Base-by-base conservation (phyloP, 2,797 vertebrate species). In the Rhincodon typus region DNA sequence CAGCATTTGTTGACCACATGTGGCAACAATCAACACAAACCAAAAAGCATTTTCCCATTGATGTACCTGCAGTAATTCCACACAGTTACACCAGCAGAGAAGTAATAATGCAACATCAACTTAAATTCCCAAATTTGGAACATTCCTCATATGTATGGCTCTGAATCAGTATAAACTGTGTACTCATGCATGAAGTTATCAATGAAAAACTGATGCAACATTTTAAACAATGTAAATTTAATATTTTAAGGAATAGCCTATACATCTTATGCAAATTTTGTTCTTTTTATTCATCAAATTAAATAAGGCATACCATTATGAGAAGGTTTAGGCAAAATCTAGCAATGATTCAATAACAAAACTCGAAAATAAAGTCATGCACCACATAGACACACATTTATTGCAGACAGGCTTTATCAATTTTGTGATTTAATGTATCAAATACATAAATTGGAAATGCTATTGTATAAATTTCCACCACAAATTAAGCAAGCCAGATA, bases 381-480 rank as follows among this genome's bases (percentile, higher is more conserved):
- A 15, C 79, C 79, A 84, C 72, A 34, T 34, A 84, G 21, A 46
- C 79, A 46, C 57, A 91, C 57, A 91, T 90, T 90, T 90, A 46
- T 62, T 90, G 27, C 30, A 91, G 57, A 91, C 57, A 91, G 57
- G 70, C 69, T 95, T 96, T 95, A 94, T 86, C 86, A 42, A 3
- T 82, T 57, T 94, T 21, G 72, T 90, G 19, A 19, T 95, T 27
- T 95, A 2, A 79, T 62, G 57, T 91, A 96, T 96, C 96, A 94
- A 94, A 17, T 66, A 25, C 12, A 96, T 57, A 96, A 96, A 95
- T 96, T 96, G 95, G 96, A 96, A 72, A 42, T 95, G 87, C 95
- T 95, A 96, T 74, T 96, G 69, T 96, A 97, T 96, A 96, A 97
- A 97, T 97, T 94, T 95, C 79, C 72, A 91, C 53, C 66, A 96